Evolutionary conservation across 2,113 vertebrate genomes (phyloP).

Genomic region (Pterophyllum scalare): DNA sequence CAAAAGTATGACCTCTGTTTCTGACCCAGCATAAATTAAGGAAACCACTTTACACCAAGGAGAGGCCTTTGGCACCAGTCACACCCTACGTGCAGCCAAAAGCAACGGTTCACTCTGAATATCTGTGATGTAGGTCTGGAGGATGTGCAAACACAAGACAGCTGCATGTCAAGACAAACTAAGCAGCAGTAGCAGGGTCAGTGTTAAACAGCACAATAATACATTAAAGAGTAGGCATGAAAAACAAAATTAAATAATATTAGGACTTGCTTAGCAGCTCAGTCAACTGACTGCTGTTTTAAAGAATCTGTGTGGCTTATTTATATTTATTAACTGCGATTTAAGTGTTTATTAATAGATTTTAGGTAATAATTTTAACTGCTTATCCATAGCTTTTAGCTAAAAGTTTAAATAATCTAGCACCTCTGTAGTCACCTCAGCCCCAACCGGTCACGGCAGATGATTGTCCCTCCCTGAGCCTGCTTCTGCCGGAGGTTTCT

Average conservation of each 20-base stretch:
- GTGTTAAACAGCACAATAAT: background rate
- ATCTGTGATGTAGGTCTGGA: conserved; percentile 59
- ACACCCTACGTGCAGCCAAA: conserved; percentile 68
- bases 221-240: background rate
- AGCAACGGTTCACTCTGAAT: conserved; percentile 28
- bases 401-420: background rate
- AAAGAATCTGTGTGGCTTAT: background rate
- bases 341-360: background rate
- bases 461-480: too few relatives aligned
- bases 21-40: conserved; percentile 74
- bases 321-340: background rate
- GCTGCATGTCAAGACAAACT: conserved; percentile 20
- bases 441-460: too few relatives aligned
- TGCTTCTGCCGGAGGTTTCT: too few relatives aligned
- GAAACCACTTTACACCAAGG: conserved; percentile 65
- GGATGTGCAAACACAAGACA: conserved; percentile 45
- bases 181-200: background rate
- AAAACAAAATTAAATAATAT: background rate
- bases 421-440: background rate
- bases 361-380: background rate
- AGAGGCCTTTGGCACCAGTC: conserved; percentile 59
- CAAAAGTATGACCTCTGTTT: conserved; percentile 68
- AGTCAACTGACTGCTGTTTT: background rate
- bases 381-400: background rate
- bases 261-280: background rate